Evolutionary conservation across 2,797 vertebrate genomes (phyloP), one percentile per base, ranked within the genome.

Genomic region (Enteromius paludinosus): DNA sequence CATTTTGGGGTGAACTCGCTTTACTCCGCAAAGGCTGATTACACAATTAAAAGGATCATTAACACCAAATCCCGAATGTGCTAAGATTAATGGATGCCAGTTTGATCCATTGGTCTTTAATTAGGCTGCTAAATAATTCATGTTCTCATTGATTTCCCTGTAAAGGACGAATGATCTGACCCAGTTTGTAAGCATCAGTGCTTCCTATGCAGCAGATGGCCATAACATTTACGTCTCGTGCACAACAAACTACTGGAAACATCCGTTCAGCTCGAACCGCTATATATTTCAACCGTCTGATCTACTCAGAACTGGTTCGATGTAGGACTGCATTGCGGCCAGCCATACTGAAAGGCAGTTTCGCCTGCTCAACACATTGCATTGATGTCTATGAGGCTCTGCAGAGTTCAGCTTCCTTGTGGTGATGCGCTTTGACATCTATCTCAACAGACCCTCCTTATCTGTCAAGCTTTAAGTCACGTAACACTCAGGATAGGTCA

Each of bases 101-200:
- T 86, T n/a, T 86, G 85, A 90, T 84, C 88, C 75, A 91, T 88
- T 83, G 68, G 82, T 87, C 88, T 89, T 83, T 25, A 89, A 86
- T 91, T 86, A 38, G 79, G 64, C 23, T 84, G 72, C 41, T 93
- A 47, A 90, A 93, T 92, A 86, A 92, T 93, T 90, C 33, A 92
- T 65, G 69, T 64, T 79, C 64, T 59, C 70, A 76, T 75, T 83
- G 84, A 84, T 72, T 84, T 85, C 83, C 78, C 85, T 86, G 64
- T 83, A 62, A 49, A 82, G 79, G 25, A 62, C 33, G 20, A 43
- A 65, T 69, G 54, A 72, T 25, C 70, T 86, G 86, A 87, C 85
- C 86, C 78, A 83, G 74, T 90, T 89, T 77, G 4, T 72, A 62
- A 61, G 41, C 52, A 74, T 74, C 47, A 28, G 20, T 23, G n/a